Conservation (phyloP, 2,888 invertebrate genomes). For the Ectropis crepuscularia region DNA sequence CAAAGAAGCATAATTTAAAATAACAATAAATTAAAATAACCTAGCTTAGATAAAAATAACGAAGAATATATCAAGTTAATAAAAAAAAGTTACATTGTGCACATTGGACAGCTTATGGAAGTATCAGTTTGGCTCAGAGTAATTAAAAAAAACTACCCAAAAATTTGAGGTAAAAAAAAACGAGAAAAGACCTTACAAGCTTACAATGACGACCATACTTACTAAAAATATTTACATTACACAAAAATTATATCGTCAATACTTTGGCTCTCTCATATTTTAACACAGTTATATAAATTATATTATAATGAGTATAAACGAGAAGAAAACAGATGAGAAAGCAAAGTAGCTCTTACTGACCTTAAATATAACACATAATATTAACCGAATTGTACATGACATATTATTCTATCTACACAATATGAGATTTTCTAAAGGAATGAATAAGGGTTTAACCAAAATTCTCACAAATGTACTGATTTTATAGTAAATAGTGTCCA, state of each 20-base stretch:
- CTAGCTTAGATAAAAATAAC: conserved; percentile 23
- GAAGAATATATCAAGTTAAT: conserved; percentile 4
- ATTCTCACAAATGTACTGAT: conserved; percentile 58
- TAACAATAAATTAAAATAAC: conserved; percentile 33
- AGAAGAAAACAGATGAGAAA: conserved; percentile 50
- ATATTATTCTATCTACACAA: conserved; percentile 67
- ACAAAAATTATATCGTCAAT: conserved; percentile 58
- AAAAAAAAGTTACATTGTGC: conserved; percentile 60
- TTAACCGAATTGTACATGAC: conserved; percentile 65
- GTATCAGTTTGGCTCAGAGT: conserved; percentile 43
- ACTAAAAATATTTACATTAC: conserved; percentile 75
- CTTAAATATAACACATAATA: conserved; percentile 52
- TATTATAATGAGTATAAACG: conserved; percentile 62
- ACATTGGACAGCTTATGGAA: conserved; percentile 61
- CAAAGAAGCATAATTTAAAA: conserved; percentile 44
- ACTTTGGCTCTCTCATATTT: conserved; percentile 76
- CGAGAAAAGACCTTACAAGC: conserved; percentile 60
- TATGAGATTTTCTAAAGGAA: conserved; percentile 64
- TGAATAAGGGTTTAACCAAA: conserved; percentile 62
- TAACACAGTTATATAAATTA: conserved; percentile 49
- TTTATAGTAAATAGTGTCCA: conserved; percentile 62
- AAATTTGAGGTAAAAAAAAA: conserved; percentile 73
- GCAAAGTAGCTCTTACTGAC: conserved; percentile 63
- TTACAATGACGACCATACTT: conserved; percentile 67
- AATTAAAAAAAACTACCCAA: conserved; percentile 49